Conservation (phyloP, 2,888 invertebrate species). For the Bedellia somnulentella region DNA sequence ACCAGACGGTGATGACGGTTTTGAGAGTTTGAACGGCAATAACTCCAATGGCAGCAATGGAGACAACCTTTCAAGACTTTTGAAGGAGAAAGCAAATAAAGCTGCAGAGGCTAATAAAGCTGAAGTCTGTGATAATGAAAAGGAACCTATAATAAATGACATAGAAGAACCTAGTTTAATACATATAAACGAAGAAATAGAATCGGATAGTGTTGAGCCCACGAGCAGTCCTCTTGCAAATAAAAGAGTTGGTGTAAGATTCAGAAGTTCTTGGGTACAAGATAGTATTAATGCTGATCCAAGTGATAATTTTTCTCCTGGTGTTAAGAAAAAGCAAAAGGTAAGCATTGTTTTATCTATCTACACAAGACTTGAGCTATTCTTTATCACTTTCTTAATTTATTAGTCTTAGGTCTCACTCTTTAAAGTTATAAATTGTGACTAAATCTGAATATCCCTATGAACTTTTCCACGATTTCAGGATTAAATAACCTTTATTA, state of each 20-base stretch:
- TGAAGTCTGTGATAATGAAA: not conserved
- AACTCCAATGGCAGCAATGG: constrained; percentile 69
- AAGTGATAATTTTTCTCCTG: constrained; percentile 34
- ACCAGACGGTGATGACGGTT: constrained; percentile 75
- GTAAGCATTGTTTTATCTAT: constrained; percentile 17
- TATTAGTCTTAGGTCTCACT: too few relatives aligned
- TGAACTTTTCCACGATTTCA: too few relatives aligned
- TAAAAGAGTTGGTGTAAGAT: constrained; percentile 39
- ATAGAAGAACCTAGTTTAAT: constrained; percentile 44
- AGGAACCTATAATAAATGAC: constrained; percentile 10
- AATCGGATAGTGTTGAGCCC: constrained; percentile 32
- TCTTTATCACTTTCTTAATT: too few relatives aligned
- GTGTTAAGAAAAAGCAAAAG: constrained; percentile 33
- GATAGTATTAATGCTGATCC: constrained; percentile 27
- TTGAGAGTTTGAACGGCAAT: constrained; percentile 83
- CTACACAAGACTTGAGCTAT: too few relatives aligned
- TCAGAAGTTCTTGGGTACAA: constrained; percentile 38
- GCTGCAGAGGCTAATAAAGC: constrained; percentile 4
- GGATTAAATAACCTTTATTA: too few relatives aligned
- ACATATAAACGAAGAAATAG: constrained; percentile 28
- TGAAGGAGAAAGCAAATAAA: constrained; percentile 5
- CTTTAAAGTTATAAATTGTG: too few relatives aligned
- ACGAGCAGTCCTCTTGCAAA: constrained; percentile 27
- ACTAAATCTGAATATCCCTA: too few relatives aligned
- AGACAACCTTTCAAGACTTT: constrained; percentile 22